Base-by-base conservation (phyloP, 2,797 vertebrate species). In the Ctenopoma multispine region DNA sequence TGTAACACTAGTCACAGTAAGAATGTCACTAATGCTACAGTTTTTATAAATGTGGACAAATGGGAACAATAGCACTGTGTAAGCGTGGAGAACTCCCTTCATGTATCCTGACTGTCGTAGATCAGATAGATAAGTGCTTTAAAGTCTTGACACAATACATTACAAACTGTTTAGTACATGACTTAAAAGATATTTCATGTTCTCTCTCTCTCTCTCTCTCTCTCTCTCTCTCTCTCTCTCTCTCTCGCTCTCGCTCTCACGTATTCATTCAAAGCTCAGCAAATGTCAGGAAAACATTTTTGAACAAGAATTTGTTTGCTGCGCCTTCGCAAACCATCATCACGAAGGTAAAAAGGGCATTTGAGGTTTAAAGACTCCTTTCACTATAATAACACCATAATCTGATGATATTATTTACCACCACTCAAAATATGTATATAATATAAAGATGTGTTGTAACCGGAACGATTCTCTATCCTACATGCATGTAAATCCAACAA, bases 121-220 rank as follows among this genome's bases (percentile, higher is more conserved):
- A 62, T 58, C 13, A 34, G 5, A n/a, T n/a, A n/a, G n/a, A n/a
- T n/a, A 63, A 57, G 46, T 51, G 71, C 43, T 79, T 68, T 43
- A 69, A 77, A 67, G 71, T 70, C 56, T 72, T 17, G 2, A 34
- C 51, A 51, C 15, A 44, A 20, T 1, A 50, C 20, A 31, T 41
- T 55, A 63, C 24, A 68, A 73, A 72, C 53, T 51, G 41, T 44
- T 63, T 3, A 21, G 29, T 13, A 47, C 58, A 8, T 20, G 11
- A 54, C 38, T 57, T 64, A n/a, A 77, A 61, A 66, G 48, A 84
- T 18, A 68, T 65, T 70, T 73, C 31, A 24, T 71, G 65, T 31
- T 31, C 29, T 7, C 29, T 31, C 29, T 31, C 29, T 77, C 43
- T 46, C 15, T 7, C 7, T 51, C 34, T 21, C 57, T n/a, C n/a